Conservation (phyloP, 2,113 vertebrate species). For the Crotalus helleri region DNA sequence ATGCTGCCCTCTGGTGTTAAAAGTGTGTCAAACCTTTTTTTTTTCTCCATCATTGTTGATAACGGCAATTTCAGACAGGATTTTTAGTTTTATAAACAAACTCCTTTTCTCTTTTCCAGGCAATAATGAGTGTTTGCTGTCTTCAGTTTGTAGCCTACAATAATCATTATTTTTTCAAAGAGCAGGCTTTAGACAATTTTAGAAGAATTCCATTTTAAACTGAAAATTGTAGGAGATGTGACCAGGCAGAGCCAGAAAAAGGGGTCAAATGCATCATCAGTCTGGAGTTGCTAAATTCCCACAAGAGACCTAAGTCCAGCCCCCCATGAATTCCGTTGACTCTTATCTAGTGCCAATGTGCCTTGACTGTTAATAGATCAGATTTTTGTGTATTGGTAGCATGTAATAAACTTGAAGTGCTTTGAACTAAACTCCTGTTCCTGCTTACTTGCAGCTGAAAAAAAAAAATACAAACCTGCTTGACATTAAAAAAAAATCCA, state of each 20-base stretch:
- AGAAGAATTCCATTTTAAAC: background rate
- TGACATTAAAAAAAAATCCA: background rate
- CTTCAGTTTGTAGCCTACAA: constrained; percentile 36
- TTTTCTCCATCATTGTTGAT: background rate
- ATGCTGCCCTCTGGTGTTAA: constrained; percentile 70
- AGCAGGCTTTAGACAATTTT: background rate
- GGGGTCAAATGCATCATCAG: background rate
- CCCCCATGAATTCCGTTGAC: background rate
- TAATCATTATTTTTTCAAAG: constrained; percentile 48
- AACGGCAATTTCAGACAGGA: constrained; percentile 1
- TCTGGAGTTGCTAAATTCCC: background rate
- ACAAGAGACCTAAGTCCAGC: background rate
- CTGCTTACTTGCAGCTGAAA: background rate
- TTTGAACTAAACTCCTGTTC: background rate
- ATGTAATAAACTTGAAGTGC: background rate
- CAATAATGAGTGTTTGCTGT: constrained; percentile 35
- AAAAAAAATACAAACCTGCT: background rate
- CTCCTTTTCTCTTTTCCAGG: constrained; percentile 23
- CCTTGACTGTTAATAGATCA: background rate
- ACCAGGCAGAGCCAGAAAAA: background rate
- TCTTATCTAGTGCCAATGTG: background rate
- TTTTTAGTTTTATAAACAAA: constrained; percentile 16
- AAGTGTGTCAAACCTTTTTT: background rate
- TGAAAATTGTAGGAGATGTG: background rate
- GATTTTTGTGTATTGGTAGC: background rate